A percentile compares a stretch with the other conserved stretches of the same genome.
Evolutionary conservation across 2,113 vertebrate species (phyloP).

Genomic region (Halcyon senegalensis): DNA sequence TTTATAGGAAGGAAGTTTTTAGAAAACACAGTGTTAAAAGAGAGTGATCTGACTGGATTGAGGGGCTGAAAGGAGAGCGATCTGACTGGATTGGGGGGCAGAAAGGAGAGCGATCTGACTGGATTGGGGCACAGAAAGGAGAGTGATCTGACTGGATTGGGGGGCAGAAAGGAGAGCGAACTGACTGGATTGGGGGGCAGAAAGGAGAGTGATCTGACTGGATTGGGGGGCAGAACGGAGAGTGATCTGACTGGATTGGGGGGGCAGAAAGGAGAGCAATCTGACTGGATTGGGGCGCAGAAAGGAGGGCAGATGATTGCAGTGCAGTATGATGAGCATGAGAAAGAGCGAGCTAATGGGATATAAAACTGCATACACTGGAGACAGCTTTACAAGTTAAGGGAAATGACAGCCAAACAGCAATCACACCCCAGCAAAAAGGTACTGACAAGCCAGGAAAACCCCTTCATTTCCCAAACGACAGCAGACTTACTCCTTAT

Average conservation of each 20-base stretch:
- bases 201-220: too few relatives aligned
- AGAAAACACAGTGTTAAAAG: neutral
- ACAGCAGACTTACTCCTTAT: neutral
- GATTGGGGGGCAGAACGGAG: too few relatives aligned
- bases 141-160: too few relatives aligned
- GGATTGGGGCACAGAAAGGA: neutral
- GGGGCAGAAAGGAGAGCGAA: too few relatives aligned
- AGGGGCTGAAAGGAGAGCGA: neutral
- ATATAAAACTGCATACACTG: neutral
- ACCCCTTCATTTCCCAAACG: neutral
- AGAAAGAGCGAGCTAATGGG: neutral
- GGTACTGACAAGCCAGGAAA: neutral
- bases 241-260: too few relatives aligned
- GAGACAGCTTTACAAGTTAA: neutral
- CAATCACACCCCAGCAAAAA: neutral
- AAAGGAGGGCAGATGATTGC: neutral
- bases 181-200: too few relatives aligned
- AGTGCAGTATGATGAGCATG: neutral
- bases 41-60: neutral
- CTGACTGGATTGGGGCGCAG: neutral
- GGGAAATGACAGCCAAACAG: conserved; percentile 7
- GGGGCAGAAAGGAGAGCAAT: neutral
- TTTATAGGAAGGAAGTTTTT: neutral
- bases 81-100: neutral
- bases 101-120: neutral